phyloP scores from a whole-genome alignment of 2,113 vertebrate species.

The Rhadina sibilatrix region DNA sequence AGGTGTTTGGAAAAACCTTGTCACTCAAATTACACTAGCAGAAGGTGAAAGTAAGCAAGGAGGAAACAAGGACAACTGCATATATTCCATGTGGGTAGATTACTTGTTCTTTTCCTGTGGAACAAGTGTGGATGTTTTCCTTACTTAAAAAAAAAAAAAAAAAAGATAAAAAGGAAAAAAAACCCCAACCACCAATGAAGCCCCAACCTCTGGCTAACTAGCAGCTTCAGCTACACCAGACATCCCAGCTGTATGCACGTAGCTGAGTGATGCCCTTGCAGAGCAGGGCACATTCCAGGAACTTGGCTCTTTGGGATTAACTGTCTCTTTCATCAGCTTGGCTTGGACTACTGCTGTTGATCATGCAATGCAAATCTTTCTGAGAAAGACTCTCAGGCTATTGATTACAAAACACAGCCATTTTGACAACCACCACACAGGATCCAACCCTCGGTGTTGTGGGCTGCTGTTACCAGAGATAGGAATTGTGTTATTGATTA shows the following conservation, averaged over 20 bases:
- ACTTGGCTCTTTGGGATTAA: constrained; percentile 58
- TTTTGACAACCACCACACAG: not conserved
- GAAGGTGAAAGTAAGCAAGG: constrained; percentile 9
- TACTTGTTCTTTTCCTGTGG: constrained; percentile 8
- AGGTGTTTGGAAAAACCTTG: not conserved
- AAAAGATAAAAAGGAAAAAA: not conserved
- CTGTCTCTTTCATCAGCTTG: constrained; percentile 42
- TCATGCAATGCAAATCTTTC: constrained; percentile 28
- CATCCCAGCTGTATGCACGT: not conserved
- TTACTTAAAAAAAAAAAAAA: not conserved
- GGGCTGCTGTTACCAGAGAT: not conserved
- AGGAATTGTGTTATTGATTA: constrained; percentile 4
- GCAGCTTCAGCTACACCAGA: not conserved
- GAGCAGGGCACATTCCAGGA: constrained; percentile 26
- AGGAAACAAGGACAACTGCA: not conserved
- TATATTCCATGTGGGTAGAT: not conserved
- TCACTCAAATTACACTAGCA: not conserved
- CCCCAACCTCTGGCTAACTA: not conserved
- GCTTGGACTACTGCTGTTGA: constrained; percentile 15
- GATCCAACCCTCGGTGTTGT: not conserved
- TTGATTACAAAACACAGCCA: not conserved
- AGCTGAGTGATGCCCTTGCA: not conserved
- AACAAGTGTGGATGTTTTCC: constrained; percentile 4
- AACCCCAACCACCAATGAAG: not conserved
- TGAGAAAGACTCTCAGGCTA: not conserved